Conservation (phyloP, 2,797 vertebrate genomes). For the Pangasius sanitwongsei region DNA sequence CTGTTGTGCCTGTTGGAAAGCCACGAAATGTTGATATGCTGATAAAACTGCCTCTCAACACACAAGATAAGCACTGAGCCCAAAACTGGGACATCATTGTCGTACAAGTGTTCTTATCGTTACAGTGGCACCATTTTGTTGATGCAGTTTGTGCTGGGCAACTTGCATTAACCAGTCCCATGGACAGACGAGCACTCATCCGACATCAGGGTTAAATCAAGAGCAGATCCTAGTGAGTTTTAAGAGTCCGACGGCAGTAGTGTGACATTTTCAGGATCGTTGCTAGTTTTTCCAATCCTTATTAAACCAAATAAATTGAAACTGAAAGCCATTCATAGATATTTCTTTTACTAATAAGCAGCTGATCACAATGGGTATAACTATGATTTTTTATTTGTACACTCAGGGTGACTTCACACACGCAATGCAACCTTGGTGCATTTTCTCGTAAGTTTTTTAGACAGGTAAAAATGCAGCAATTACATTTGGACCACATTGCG, state of each 20-base stretch:
- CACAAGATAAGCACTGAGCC: neutral
- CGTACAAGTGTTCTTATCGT: neutral
- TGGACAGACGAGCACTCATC: neutral
- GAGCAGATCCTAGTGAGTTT: neutral
- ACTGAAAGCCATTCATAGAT: neutral
- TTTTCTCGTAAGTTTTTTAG: neutral
- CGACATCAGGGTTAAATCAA: neutral
- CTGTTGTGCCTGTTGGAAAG: neutral
- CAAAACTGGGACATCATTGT: constrained; percentile 1
- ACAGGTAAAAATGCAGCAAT: neutral
- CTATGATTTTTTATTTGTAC: neutral
- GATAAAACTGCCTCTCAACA: neutral
- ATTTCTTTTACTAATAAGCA: neutral
- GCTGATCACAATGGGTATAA: neutral
- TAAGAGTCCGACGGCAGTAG: neutral
- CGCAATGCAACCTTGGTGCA: neutral
- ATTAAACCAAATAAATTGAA: neutral
- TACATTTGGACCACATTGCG: neutral
- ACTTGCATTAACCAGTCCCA: neutral
- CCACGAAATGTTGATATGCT: neutral
- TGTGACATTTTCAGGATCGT: neutral
- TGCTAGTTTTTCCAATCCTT: neutral
- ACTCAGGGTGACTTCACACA: neutral
- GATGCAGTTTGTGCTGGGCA: neutral
- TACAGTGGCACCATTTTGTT: neutral